Evolutionary conservation across 2,113 vertebrate genomes (phyloP).

Genomic region (Entelurus aequoreus): DNA sequence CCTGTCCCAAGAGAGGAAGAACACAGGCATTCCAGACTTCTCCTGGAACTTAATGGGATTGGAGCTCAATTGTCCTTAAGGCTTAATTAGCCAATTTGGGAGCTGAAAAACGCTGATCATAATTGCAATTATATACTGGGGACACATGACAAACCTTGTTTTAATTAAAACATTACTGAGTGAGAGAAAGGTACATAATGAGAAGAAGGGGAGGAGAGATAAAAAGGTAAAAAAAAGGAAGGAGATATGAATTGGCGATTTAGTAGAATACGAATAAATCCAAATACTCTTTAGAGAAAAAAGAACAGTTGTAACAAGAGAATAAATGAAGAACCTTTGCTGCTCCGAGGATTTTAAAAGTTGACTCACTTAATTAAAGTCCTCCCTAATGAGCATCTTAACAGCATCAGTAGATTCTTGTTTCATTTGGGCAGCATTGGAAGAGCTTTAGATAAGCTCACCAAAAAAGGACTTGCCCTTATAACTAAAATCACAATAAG

Average conservation of each 20-base stretch:
- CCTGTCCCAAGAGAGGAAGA: slow-evolving; percentile 31
- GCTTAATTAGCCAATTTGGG: slow-evolving; percentile 62
- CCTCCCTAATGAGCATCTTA: background rate
- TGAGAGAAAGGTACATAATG: slow-evolving; percentile 20
- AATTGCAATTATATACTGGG: slow-evolving; percentile 65
- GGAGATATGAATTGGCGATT: background rate
- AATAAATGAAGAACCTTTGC: background rate
- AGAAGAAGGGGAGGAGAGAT: slow-evolving; percentile 8
- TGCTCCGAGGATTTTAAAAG: slow-evolving; percentile 16
- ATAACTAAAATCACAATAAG: background rate
- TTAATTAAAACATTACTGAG: slow-evolving; percentile 60
- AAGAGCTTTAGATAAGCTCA: no score
- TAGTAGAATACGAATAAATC: background rate
- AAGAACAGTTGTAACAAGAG: background rate
- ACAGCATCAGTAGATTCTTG: background rate
- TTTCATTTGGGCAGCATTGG: slow-evolving; percentile 1
- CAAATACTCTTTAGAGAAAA: background rate
- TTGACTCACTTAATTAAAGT: background rate
- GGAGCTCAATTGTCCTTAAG: slow-evolving; percentile 53
- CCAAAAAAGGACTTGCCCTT: background rate
- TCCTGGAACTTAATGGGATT: slow-evolving; percentile 31
- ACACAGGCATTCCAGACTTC: slow-evolving; percentile 39
- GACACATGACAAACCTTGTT: slow-evolving; percentile 50
- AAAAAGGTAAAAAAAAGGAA: background rate
- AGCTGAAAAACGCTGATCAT: slow-evolving; percentile 52